Percentiles rank a stretch among this genome's conserved stretches.
These are phyloP conservation scores for Lycocerus yunnanus DNA, from an alignment of 2,888 invertebrate genomes.

Conservation along the genomic window DNA sequence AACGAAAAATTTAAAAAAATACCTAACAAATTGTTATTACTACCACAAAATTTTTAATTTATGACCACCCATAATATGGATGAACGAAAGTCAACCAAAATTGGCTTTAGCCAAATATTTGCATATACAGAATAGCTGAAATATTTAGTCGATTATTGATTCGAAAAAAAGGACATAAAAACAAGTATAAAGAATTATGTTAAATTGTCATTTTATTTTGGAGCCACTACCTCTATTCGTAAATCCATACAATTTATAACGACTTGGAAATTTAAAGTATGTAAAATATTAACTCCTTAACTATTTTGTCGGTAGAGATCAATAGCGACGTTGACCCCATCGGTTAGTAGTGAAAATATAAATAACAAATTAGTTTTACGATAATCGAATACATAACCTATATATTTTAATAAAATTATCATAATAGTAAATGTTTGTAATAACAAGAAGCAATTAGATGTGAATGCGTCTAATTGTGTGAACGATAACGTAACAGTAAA, in stretches of 20 bases:
- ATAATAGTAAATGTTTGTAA: neutral
- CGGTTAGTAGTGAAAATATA: neutral
- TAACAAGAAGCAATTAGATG: neutral
- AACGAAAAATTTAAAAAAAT: neutral
- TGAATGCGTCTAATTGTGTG: neutral
- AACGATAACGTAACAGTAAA: neutral
- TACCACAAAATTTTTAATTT: neutral
- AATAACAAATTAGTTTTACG: neutral
- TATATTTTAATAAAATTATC: neutral
- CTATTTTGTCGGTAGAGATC: neutral
- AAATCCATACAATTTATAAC: neutral
- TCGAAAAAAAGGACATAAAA: neutral
- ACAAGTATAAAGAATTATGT: neutral
- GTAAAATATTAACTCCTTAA: neutral
- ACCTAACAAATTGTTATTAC: neutral
- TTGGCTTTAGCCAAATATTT: neutral
- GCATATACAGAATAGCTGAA: neutral
- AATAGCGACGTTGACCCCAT: neutral
- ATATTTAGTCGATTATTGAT: neutral
- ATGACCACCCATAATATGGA: neutral
- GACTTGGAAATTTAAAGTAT: neutral
- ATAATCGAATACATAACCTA: neutral
- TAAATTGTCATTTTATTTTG: neutral
- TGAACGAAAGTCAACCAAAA: neutral
- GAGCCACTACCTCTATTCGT: neutral